Evolutionary conservation across 2,797 vertebrate species (phyloP).

Genomic region (Clarias pachynema): DNA sequence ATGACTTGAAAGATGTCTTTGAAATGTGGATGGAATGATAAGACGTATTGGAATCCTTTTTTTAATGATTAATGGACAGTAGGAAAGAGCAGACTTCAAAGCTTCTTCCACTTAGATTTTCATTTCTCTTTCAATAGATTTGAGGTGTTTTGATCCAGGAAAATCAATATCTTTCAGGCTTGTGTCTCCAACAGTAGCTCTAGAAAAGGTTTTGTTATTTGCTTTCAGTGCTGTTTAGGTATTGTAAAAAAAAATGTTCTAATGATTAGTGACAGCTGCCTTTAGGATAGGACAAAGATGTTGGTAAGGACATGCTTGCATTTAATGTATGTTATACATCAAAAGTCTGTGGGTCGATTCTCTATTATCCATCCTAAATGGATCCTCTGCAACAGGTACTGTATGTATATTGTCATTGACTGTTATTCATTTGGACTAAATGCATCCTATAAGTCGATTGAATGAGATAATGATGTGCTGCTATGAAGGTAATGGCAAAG

Average conservation of each 20-base stretch:
- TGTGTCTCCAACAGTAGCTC: constrained; percentile 22
- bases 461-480: constrained; percentile 16
- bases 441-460: neutral
- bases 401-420: constrained; percentile 3
- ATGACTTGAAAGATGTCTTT: constrained; percentile 27
- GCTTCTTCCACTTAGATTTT: constrained; percentile 27
- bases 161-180: constrained; percentile 39
- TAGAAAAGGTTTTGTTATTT: constrained; percentile 13
- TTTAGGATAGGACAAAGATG: neutral
- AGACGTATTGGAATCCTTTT: constrained; percentile 20
- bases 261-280: constrained; percentile 12
- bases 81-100: constrained; percentile 30
- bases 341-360: neutral
- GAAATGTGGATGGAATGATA: constrained; percentile 32
- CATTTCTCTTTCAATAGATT: constrained; percentile 33
- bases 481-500: neutral
- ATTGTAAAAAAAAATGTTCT: constrained; percentile 18
- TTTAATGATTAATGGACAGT: constrained; percentile 40
- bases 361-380: neutral
- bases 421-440: constrained; percentile 14
- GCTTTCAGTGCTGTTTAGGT: constrained; percentile 3
- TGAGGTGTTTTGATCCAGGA: constrained; percentile 32
- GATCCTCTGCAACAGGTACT: constrained; percentile 10
- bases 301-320: neutral
- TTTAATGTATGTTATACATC: neutral